Base-by-base conservation (phyloP, 2,888 invertebrate genomes). In the Cheilosia impressa region DNA sequence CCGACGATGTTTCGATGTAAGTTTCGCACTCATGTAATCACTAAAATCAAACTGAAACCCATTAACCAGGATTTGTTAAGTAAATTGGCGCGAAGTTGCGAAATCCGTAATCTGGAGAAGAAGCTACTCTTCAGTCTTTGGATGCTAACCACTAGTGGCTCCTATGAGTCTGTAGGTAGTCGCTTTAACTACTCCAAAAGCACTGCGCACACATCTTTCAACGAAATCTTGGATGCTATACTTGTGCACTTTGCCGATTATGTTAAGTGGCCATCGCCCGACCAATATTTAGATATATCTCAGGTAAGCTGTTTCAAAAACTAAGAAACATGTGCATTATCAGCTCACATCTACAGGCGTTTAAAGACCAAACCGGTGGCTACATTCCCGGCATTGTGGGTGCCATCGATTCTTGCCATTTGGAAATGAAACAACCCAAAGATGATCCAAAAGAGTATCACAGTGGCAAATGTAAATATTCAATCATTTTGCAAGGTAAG, bases 401-500 rank as follows among this genome's bases (percentile, higher is more conserved):
- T 2, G 80, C 68, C 3, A 73, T 80, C 2, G 66, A 68, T 60
- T 55, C 80, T 27, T 73, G 73, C 1, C 73, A 80, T 9, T 53
- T 80, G 7, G 19, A 62, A 24, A 73, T 73, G 4, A 73, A 47
- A 24, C 19, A 52, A 43, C 80, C 80, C 4, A 60, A 22, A 4
- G 45, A 19, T 5, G 19, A 68, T 9, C n/a, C 27, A 1, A 17
- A 73, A 15, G 58, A 62, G 2, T 80, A 80, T 13, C 9, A 15
- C 1, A 73, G 62, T 24, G 2, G 27, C 0, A 27, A 13, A 41
- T 2, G 15, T 10, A 19, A 9, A 15, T 41, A 73, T 22, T 62
- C 80, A 19, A 73, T 73, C 1, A 47, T 73, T 17, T 15, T 80
- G n/a, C 73, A 73, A 68, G 80, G 80, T 80, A 73, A 73, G 10